Evolutionary conservation across 2,888 invertebrate genomes (phyloP).

Genomic region (Craniophora ligustri): DNA sequence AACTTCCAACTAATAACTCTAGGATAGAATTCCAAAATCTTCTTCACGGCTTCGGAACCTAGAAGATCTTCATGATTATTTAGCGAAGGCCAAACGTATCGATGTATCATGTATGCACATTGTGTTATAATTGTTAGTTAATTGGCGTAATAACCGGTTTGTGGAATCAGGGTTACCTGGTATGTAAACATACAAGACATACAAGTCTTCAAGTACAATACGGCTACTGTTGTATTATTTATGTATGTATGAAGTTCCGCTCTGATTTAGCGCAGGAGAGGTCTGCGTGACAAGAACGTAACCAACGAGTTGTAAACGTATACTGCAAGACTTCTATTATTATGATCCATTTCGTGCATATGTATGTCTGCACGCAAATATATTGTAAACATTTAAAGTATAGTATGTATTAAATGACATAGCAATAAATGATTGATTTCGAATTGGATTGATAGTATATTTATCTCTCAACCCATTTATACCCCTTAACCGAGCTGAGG

Average conservation of each 20-base stretch:
- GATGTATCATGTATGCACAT: not conserved
- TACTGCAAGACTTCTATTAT: not conserved
- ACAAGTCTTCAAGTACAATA: not conserved
- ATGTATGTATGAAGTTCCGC: constrained; percentile 23
- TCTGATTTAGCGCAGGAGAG: constrained; percentile 20
- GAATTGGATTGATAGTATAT: too few species aligned
- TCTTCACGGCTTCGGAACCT: too few species aligned
- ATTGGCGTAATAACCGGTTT: not conserved
- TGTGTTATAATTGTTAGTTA: not conserved
- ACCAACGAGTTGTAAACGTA: constrained; percentile 7
- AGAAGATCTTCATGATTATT: too few species aligned
- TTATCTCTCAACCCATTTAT: too few species aligned
- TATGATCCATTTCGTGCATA: not conserved
- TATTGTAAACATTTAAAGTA: too few species aligned
- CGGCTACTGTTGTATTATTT: not conserved
- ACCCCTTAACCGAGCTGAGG: too few species aligned
- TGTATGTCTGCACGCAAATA: too few species aligned
- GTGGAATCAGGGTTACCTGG: not conserved
- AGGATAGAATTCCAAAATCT: too few species aligned
- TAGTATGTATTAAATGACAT: too few species aligned
- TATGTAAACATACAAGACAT: not conserved
- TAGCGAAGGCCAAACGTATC: not conserved
- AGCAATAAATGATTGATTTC: too few species aligned
- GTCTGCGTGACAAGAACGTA: constrained; percentile 5
- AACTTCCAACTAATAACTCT: too few species aligned